A percentile compares a stretch with the other conserved stretches of the same genome.
Evolutionary conservation across 2,113 vertebrate genomes (phyloP).

Genomic region (Falcunculus frontatus): DNA sequence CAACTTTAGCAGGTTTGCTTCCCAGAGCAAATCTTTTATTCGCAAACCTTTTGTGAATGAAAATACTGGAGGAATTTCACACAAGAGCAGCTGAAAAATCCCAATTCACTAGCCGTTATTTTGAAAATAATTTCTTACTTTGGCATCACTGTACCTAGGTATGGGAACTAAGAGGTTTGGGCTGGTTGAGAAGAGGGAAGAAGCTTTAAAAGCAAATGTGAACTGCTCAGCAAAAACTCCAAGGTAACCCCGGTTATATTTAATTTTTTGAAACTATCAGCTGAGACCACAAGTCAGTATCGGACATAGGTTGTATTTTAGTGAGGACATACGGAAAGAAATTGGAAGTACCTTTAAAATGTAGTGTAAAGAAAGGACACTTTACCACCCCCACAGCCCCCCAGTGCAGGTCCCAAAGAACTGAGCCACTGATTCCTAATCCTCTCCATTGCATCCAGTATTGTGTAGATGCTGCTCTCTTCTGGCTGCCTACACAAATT

Average conservation of each 20-base stretch:
- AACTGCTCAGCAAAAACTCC: not conserved
- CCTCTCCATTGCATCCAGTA: conserved; percentile 21
- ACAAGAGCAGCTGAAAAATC: not conserved
- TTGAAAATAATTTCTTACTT: not conserved
- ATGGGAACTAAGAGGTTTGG: not conserved
- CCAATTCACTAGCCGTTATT: not conserved
- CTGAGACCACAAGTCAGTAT: not conserved
- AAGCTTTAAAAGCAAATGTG: not conserved
- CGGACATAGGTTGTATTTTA: not conserved
- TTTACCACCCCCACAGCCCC: not conserved
- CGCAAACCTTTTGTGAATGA: not conserved
- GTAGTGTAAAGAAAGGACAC: not conserved
- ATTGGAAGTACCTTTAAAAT: not conserved
- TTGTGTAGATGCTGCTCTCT: conserved; percentile 73
- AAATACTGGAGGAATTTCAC: not conserved
- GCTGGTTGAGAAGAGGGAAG: not conserved
- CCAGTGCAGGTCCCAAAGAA: conserved; percentile 11
- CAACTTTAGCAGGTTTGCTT: not conserved
- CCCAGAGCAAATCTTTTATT: not conserved
- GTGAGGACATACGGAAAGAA: not conserved
- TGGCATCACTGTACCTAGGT: not conserved
- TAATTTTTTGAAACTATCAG: not conserved
- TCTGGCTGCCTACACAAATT: conserved; percentile 68
- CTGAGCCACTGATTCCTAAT: conserved; percentile 24
- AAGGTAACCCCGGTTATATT: not conserved